Evolutionary conservation across 2,888 invertebrate species (phyloP).

Genomic region (Drosophila neotestacea): DNA sequence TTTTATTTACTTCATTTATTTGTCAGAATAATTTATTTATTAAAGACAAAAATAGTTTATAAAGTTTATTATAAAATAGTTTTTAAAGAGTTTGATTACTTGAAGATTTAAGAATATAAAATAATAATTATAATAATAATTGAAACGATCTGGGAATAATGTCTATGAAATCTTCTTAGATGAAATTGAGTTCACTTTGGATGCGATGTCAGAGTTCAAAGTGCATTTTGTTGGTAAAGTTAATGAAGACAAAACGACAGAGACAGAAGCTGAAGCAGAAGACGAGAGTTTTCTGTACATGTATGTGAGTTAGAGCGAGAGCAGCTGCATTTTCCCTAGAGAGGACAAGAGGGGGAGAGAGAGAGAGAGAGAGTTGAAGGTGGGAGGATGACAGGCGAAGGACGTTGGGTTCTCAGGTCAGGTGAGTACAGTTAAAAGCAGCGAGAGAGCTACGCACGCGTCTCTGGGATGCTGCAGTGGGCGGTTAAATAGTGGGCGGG

Average conservation of each 20-base stretch:
- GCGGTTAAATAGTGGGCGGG: constrained; percentile 14
- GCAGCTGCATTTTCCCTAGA: neutral
- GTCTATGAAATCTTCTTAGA: too few species aligned
- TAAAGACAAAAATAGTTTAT: too few species aligned
- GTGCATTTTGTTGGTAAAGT: constrained; percentile 5
- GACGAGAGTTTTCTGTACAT: neutral
- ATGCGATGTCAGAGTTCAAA: constrained; percentile 6
- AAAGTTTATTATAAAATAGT: too few species aligned
- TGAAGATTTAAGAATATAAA: too few species aligned
- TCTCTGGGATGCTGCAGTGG: constrained; percentile 55
- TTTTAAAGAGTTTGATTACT: too few species aligned
- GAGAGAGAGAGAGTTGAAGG: neutral
- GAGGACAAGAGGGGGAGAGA: constrained; percentile 1
- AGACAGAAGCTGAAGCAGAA: neutral
- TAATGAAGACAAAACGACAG: neutral
- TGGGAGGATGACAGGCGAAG: neutral
- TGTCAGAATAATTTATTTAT: too few species aligned
- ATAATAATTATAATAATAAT: too few species aligned
- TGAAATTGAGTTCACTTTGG: too few species aligned
- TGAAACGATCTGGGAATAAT: too few species aligned
- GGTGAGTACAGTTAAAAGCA: constrained; percentile 29
- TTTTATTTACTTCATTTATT: too few species aligned
- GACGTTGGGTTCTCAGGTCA: constrained; percentile 20
- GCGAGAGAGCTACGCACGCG: constrained; percentile 48
- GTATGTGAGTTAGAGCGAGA: neutral